Evolutionary conservation across 1,140 invertebrate genomes (phyloP), one percentile per base, ranked within the genome.

Genomic region (Drosophila oshimai): DNA sequence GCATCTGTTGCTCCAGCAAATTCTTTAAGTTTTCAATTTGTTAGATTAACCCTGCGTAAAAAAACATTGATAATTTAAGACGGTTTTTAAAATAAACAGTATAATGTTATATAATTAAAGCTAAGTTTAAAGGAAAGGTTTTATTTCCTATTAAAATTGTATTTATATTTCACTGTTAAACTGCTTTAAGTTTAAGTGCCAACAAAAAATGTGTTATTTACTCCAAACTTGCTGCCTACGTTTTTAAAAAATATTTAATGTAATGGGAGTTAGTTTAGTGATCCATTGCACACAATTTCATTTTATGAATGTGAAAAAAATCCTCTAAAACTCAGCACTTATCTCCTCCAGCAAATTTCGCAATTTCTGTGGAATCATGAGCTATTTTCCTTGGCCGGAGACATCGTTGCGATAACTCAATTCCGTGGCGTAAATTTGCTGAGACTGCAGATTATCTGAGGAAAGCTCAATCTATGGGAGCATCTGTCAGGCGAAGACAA

Each of bases 371-470:
- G 9, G 4, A 20, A 39, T 31, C 57, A 17, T 29, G 20, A 15
- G 13, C n/a, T 36, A 47, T 65, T 60, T 34, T 50, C 22, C 29
- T 31, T 15, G n/a, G 10, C 15, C 24, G n/a, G n/a, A 29, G 6
- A 15, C 34, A 20, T 42, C 34, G 22, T 6, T 53, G 24, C 34
- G 37, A 71, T 72, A 50, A 50, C 68, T 72, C 67, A 72, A 72
- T 72, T 58, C 39, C 53, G 54, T 58, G 37, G 26, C 60, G 44
- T 22, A 70, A 71, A 71, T 71, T 70, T 71, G 68, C 68, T 71
- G 68, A 72, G 68, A 45, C 68, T 72, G 68, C 55, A 81, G 80
- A 83, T 83, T 86, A 86, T 70, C 60, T 54, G 24, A 54, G 42
- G 47, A 54, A 26, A 37, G 45, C 13, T 49, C 51, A 71, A 72